phyloP scores from a whole-genome alignment of 2,888 invertebrate species.

The Chaetogeoica ovagalla region DNA sequence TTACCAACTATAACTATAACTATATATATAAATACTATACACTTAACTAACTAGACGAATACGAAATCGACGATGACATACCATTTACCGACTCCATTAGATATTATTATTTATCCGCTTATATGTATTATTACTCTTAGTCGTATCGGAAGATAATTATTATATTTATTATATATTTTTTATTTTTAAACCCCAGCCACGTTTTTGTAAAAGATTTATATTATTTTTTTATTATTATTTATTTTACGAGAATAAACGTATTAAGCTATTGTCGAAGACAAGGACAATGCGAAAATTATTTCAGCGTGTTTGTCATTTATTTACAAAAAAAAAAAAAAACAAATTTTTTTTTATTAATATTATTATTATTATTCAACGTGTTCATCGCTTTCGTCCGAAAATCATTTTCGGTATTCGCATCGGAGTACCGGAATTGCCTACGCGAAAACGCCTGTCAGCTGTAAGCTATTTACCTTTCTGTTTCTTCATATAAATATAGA shows the following conservation, averaged over 20 bases:
- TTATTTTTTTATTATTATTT: not conserved
- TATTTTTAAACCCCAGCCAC: constrained; percentile 13
- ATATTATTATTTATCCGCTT: not conserved
- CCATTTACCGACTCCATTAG: constrained; percentile 11
- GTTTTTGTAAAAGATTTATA: constrained; percentile 34
- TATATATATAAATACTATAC: no score
- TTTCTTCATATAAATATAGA: no score
- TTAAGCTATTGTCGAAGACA: constrained; percentile 39
- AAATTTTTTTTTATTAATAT: constrained; percentile 5
- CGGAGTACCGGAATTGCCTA: constrained; percentile 36
- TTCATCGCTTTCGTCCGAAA: no score
- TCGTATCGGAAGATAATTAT: constrained; percentile 48
- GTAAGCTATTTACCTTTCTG: no score
- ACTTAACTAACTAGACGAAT: no score
- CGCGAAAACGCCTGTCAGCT: not conserved
- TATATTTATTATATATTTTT: constrained; percentile 19
- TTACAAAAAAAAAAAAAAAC: no score
- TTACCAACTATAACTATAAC: not conserved
- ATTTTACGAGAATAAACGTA: constrained; percentile 41
- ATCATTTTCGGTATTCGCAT: not conserved
- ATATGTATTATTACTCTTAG: not conserved
- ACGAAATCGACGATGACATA: not conserved
- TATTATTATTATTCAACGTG: no score
- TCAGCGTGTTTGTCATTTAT: not conserved
- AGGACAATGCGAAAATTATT: constrained; percentile 34